Evolutionary conservation across 2,113 vertebrate genomes (phyloP).

Genomic region (Ochotona curzoniae): DNA sequence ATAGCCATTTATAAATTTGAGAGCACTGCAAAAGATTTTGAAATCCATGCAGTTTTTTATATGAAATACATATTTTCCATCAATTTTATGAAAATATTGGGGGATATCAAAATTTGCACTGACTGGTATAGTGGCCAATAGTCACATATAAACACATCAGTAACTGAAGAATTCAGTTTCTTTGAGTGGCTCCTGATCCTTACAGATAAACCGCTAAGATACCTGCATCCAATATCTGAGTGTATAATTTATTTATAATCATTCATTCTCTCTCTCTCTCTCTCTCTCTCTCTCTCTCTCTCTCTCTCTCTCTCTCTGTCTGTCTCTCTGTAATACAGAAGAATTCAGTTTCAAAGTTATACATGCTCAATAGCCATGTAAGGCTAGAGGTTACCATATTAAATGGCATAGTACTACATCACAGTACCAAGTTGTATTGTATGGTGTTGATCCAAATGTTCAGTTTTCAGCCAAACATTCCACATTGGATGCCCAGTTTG

Average conservation of each 20-base stretch:
- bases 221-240: no score
- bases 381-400: not conserved
- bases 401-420: not conserved
- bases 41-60: no score
- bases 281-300: no score
- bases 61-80: no score
- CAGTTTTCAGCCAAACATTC: slow-evolving; percentile 25
- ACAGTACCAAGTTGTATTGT: not conserved
- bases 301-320: no score
- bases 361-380: not conserved
- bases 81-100: slow-evolving; percentile 29
- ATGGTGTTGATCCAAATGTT: not conserved
- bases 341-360: not conserved
- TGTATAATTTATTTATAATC: no score
- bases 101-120: slow-evolving; percentile 2
- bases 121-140: not conserved
- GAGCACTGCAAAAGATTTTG: no score
- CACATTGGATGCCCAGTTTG: not conserved
- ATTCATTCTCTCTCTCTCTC: no score
- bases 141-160: slow-evolving; percentile 3
- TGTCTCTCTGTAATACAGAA: no score
- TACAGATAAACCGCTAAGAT: no score
- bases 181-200: not conserved
- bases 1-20: not conserved
- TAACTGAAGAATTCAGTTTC: not conserved